phyloP scores from a whole-genome alignment of 2,113 vertebrate genomes.

The Heptranchias perlo region DNA sequence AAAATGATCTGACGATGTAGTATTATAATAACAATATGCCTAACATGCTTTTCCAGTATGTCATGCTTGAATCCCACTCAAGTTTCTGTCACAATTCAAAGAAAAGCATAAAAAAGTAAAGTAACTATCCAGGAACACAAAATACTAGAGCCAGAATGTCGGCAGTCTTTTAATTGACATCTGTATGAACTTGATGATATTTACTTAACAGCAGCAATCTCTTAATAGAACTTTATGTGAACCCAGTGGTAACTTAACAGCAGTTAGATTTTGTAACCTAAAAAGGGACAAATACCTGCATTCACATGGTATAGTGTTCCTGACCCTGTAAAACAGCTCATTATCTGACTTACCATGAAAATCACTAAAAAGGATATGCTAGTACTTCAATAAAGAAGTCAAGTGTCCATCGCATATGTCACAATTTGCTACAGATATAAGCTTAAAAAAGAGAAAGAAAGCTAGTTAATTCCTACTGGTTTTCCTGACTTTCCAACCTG shows the following conservation, averaged over 20 bases:
- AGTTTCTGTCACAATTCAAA: background rate
- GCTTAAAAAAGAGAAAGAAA: background rate
- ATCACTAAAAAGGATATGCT: too few species aligned
- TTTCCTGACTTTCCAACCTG: background rate
- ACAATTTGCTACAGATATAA: background rate
- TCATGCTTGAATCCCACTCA: background rate
- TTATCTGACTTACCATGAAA: too few species aligned
- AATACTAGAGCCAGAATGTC: background rate
- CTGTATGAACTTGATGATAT: background rate
- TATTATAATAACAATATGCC: background rate
- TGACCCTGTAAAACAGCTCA: too few species aligned
- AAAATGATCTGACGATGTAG: background rate
- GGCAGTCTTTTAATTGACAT: background rate
- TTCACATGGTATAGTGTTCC: too few species aligned
- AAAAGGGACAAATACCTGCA: background rate
- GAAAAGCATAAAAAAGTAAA: background rate
- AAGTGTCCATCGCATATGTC: background rate
- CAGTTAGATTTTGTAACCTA: background rate
- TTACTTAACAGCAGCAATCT: background rate
- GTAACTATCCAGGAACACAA: background rate
- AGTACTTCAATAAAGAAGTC: background rate
- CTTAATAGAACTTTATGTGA: background rate
- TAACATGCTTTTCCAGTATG: background rate
- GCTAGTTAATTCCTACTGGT: background rate
- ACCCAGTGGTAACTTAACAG: background rate